Evolutionary conservation across 23 tunicate species (phyloP).

Genomic region (Oikopleura albicans): DNA sequence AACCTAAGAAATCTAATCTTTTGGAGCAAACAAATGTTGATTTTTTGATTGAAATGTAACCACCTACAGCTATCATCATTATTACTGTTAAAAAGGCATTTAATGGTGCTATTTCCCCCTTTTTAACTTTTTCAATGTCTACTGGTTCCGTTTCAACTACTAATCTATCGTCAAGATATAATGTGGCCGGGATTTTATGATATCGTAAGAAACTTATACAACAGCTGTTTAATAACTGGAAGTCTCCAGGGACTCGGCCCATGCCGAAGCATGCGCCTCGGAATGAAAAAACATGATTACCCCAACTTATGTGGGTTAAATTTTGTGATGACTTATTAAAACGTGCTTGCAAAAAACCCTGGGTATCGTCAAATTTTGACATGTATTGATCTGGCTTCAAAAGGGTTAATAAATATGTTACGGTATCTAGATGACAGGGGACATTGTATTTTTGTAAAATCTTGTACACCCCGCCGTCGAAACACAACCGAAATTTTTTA

Average conservation of each 20-base stretch:
- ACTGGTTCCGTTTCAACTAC: background rate
- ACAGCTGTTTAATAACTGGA: background rate
- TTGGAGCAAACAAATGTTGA: background rate
- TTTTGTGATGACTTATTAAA: background rate
- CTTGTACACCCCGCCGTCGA: background rate
- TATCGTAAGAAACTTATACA: background rate
- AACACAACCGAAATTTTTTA: background rate
- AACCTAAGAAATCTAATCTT: background rate
- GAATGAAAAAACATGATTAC: background rate
- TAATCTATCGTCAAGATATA: background rate
- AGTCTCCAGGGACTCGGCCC: background rate
- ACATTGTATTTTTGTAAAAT: background rate
- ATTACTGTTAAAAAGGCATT: background rate
- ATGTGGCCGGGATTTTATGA: background rate
- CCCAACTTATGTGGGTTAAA: background rate
- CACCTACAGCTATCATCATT: background rate
- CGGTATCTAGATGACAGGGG: background rate
- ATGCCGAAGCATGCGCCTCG: background rate
- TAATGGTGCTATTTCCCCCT: background rate
- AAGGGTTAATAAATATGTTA: background rate
- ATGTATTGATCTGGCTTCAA: background rate
- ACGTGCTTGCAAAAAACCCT: background rate
- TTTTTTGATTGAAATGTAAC: background rate
- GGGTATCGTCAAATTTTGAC: background rate
- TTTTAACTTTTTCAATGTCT: background rate